Percentiles rank a stretch among this genome's conserved stretches.
phyloP scores from a whole-genome alignment of 2,888 invertebrate genomes.

The Tetramorium bicarinatum region DNA sequence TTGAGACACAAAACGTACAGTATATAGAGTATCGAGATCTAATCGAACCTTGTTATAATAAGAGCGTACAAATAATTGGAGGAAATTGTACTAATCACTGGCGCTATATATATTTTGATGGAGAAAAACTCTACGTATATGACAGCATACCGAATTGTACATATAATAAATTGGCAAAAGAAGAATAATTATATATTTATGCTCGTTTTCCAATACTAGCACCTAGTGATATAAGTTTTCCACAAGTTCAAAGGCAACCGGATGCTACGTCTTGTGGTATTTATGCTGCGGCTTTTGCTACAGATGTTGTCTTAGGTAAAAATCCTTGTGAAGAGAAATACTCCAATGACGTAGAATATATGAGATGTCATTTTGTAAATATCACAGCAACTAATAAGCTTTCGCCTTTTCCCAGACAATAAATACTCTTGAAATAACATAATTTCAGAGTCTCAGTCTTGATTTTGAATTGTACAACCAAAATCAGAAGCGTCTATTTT shows the following conservation, averaged over 20 bases:
- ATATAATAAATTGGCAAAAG: neutral
- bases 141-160: neutral
- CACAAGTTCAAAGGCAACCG: neutral
- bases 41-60: neutral
- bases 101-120: neutral
- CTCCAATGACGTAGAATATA: neutral
- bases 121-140: neutral
- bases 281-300: neutral
- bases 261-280: neutral
- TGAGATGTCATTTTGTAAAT: too few relatives aligned
- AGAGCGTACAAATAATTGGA: too few relatives aligned
- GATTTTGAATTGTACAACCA: too few relatives aligned
- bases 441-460: too few relatives aligned
- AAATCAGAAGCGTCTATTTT: too few relatives aligned
- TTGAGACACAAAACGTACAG: neutral
- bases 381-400: too few relatives aligned
- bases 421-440: too few relatives aligned
- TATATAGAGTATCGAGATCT: neutral
- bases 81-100: slow-evolving; percentile 11
- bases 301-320: neutral
- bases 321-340: neutral
- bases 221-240: neutral
- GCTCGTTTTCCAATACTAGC: neutral
- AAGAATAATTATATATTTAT: neutral
- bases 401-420: too few relatives aligned